Base-by-base conservation (phyloP, 2,888 invertebrate genomes). In the Conops quadrifasciatus region DNA sequence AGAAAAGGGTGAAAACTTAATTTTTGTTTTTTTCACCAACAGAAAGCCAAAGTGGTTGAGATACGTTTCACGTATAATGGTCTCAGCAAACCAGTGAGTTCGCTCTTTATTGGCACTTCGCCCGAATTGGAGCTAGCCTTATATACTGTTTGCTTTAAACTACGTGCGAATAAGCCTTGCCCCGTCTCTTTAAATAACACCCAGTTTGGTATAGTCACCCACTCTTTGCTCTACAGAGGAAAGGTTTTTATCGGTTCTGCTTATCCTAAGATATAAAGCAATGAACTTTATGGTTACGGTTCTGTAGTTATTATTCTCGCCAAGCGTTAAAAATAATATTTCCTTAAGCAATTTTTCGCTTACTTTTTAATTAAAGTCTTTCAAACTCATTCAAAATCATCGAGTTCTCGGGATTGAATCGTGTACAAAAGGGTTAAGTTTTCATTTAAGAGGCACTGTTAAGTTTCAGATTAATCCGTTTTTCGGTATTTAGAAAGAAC, bases 121-220 rank as follows among this genome's bases (percentile, higher is more conserved):
- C 97, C 97, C 0, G 97, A 97, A 86, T 87, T 96, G 75, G 97
- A 97, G 85, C 89, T 97, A 87, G 94, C 96, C 0, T 84, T 97
- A 2, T 97, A 95, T 83, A 94, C 96, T 0, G 89, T 95, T 4
- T 97, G 97, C 82, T 96, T 93, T 83, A 87, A 94, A 58, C 87
- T 93, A 16, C 89, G 94, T 67, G 90, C 92, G 0, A 92, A 93
- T 78, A 87, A 89, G 72, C 88, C 90, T 5, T 96, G 95, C 78
- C 92, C 91, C 0, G 88, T 95, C 15, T 90, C 91, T 67, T 86
- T 95, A 71, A 91, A 89, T 73, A 92, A 91, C 45, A 91, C 91
- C 72, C 89, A 89, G 74, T 90, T 95, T 74, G 89, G 89, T 73
- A 91, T 96, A 74, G 86, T 91, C 74, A 93, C 95, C 0, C 91